Conservation (phyloP, 92 coral and sea anemone genomes). For the Epizoanthus rinbou region DNA sequence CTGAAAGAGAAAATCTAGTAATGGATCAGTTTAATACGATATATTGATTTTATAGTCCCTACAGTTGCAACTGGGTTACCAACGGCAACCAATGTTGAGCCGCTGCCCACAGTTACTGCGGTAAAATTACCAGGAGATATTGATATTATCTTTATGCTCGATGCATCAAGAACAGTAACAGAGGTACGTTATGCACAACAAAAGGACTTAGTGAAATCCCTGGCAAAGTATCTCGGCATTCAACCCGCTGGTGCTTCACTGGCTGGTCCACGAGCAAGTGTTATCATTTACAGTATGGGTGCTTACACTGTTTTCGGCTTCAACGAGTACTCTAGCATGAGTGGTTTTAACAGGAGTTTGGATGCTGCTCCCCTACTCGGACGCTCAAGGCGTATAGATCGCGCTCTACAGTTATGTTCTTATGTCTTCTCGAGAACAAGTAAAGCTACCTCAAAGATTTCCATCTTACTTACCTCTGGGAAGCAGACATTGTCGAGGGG, state of each 20-base stretch:
- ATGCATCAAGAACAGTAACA: conserved; percentile 44
- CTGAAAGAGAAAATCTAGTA: too few species aligned
- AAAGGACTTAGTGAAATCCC: conserved; percentile 31
- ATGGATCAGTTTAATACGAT: too few species aligned
- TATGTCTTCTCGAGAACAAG: too few species aligned
- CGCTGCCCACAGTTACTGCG: too few species aligned
- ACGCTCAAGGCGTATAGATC: too few species aligned
- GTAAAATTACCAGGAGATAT: too few species aligned
- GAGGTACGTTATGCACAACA: conserved; percentile 3
- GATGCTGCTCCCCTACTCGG: too few species aligned
- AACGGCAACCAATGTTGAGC: too few species aligned
- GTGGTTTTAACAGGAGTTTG: conserved; percentile 10
- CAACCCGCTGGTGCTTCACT: background rate
- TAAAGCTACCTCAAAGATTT: conserved; percentile 20
- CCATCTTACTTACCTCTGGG: conserved; percentile 36
- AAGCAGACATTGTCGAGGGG: conserved; percentile 22
- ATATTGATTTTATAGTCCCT: too few species aligned
- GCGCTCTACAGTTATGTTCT: too few species aligned
- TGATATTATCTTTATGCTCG: conserved; percentile 35
- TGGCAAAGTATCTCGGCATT: conserved; percentile 31
- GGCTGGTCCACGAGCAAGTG: conserved; percentile 37
- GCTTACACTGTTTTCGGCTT: conserved; percentile 35
- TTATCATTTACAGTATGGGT: conserved; percentile 40
- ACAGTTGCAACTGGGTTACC: too few species aligned
- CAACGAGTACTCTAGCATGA: conserved; percentile 24